These are phyloP conservation scores for Cantharis flavilabris DNA, from an alignment of 2,888 invertebrate species.

Conservation along the genomic window DNA sequence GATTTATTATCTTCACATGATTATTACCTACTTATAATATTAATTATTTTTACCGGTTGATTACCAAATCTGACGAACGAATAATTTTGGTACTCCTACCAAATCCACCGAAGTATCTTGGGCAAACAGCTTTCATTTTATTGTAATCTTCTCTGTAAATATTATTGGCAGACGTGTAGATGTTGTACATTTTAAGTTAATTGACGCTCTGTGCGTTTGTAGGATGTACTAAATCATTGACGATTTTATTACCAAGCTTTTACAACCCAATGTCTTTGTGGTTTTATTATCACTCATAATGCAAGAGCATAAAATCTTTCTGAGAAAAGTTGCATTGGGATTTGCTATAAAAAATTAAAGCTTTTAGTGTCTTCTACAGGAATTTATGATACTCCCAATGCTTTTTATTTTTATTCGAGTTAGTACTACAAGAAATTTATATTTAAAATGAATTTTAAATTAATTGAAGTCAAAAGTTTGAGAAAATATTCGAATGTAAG, in stretches of 20 bases:
- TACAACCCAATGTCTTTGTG: background rate
- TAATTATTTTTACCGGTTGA: too few species aligned
- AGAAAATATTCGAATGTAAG: too few species aligned
- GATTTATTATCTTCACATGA: background rate
- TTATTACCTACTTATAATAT: too few species aligned
- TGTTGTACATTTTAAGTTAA: background rate
- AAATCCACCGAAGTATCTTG: too few species aligned
- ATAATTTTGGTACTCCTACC: too few species aligned
- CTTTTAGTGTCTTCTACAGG: background rate
- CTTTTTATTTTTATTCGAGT: background rate
- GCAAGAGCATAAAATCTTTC: background rate
- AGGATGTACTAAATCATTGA: background rate
- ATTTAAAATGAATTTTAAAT: background rate
- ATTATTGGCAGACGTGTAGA: background rate
- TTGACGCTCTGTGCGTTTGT: background rate
- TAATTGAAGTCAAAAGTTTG: background rate
- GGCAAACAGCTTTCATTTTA: background rate
- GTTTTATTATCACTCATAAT: background rate
- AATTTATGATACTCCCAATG: background rate
- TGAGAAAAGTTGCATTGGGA: background rate
- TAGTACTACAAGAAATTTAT: background rate
- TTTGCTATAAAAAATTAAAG: background rate
- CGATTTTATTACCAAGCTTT: background rate
- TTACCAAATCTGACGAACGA: too few species aligned
- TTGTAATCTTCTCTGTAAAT: background rate